phyloP scores from a whole-genome alignment of 2,888 invertebrate genomes.

The Rapana venosa region DNA sequence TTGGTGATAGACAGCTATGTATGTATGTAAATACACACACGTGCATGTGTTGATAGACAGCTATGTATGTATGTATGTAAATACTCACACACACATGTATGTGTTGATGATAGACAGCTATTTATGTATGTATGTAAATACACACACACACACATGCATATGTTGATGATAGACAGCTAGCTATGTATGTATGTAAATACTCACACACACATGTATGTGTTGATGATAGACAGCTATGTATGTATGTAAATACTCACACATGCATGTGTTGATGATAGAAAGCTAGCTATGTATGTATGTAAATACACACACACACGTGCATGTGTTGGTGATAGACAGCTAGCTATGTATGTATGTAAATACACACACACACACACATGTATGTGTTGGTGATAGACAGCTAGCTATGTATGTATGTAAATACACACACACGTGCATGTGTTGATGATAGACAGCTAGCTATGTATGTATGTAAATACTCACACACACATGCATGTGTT shows the following conservation, averaged over 20 bases:
- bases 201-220: background rate
- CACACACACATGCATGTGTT: background rate
- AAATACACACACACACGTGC: background rate
- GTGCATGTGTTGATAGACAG: background rate
- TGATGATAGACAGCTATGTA: too few relatives aligned
- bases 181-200: too few relatives aligned
- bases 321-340: background rate
- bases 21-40: background rate
- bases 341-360: too few relatives aligned
- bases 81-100: background rate
- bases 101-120: background rate
- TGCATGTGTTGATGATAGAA: background rate
- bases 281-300: background rate
- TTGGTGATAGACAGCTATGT: too few relatives aligned
- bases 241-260: background rate
- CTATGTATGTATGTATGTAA: background rate
- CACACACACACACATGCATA: too few relatives aligned
- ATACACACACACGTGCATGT: background rate
- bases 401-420: too few relatives aligned
- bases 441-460: too few relatives aligned
- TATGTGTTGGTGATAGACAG: too few relatives aligned
- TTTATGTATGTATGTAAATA: too few relatives aligned
- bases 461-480: too few relatives aligned
- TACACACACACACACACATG: too few relatives aligned
- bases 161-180: too few relatives aligned